Evolutionary conservation across 2,113 vertebrate genomes (phyloP).

Genomic region (Esox niger): DNA sequence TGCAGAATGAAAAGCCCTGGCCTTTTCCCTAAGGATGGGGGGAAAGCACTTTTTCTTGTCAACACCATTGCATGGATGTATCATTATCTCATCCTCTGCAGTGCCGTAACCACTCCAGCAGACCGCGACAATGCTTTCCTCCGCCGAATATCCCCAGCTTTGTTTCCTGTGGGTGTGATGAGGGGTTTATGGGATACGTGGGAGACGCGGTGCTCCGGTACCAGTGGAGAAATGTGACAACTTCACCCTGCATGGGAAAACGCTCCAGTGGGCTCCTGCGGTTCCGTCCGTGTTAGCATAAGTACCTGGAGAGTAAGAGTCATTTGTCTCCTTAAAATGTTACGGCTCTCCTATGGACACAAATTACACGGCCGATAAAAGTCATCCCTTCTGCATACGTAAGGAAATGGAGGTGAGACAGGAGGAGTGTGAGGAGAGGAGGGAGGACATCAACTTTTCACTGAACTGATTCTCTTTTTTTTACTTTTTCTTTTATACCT

Average conservation of each 20-base stretch:
- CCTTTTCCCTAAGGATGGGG: no score
- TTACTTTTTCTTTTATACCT: neutral
- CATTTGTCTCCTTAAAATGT: slow-evolving; percentile 33
- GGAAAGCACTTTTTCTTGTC: neutral
- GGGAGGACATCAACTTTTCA: slow-evolving; percentile 45
- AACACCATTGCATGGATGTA: neutral
- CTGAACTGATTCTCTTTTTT: slow-evolving; percentile 25
- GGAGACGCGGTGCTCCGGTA: neutral
- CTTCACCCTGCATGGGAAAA: neutral
- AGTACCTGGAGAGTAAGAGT: slow-evolving; percentile 13
- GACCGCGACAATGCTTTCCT: neutral
- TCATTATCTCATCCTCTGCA: neutral
- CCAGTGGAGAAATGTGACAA: neutral
- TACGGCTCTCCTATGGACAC: slow-evolving; percentile 21
- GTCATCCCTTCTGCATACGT: slow-evolving; percentile 10
- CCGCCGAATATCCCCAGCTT: slow-evolving; percentile 3
- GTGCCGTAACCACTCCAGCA: neutral
- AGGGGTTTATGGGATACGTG: no score
- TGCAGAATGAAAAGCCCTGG: neutral
- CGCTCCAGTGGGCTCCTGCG: neutral
- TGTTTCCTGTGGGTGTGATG: slow-evolving; percentile 3
- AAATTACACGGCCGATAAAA: slow-evolving; percentile 27
- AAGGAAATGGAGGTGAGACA: slow-evolving; percentile 16
- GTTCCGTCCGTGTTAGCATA: neutral
- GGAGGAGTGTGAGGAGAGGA: slow-evolving; percentile 25